Conservation (phyloP, 1,140 invertebrate species). For the Drosophila athabasca region DNA sequence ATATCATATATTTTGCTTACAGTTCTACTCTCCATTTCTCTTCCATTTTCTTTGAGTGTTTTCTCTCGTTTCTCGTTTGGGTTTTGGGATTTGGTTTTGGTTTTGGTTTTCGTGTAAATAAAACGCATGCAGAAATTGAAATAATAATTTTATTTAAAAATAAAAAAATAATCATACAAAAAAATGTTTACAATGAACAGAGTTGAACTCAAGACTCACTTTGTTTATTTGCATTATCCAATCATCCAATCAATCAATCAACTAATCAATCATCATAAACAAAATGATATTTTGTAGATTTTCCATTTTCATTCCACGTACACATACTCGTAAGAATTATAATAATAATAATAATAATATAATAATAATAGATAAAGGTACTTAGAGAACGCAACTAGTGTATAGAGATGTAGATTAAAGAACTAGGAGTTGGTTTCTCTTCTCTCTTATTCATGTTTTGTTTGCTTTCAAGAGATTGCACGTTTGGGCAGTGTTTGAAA, state of each 20-base stretch:
- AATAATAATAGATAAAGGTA: slow-evolving; percentile 75
- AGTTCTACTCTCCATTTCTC: not conserved
- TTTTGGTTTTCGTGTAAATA: slow-evolving; percentile 29
- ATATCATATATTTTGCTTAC: slow-evolving; percentile 30
- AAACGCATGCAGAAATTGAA: slow-evolving; percentile 75
- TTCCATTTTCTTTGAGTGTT: not conserved
- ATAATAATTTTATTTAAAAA: slow-evolving; percentile 83
- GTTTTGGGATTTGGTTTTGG: not conserved
- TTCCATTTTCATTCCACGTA: slow-evolving; percentile 48
- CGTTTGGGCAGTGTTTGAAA: slow-evolving; percentile 80
- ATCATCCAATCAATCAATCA: slow-evolving; percentile 25
- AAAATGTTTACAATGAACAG: slow-evolving; percentile 81
- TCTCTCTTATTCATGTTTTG: slow-evolving; percentile 56
- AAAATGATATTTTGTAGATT: slow-evolving; percentile 59
- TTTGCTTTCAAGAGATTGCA: slow-evolving; percentile 73
- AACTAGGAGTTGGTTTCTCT: slow-evolving; percentile 72
- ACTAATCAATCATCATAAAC: slow-evolving; percentile 56
- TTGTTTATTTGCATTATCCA: slow-evolving; percentile 52
- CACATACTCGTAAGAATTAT: slow-evolving; percentile 40
- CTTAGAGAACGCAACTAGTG: slow-evolving; percentile 78
- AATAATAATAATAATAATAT: slow-evolving; percentile 59
- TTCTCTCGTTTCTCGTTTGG: not conserved
- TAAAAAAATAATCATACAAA: slow-evolving; percentile 75
- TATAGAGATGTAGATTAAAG: slow-evolving; percentile 66
- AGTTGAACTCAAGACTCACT: slow-evolving; percentile 79